These are phyloP conservation scores for Pangasius sanitwongsei DNA, from an alignment of 2,797 vertebrate genomes.

Conservation along the genomic window DNA sequence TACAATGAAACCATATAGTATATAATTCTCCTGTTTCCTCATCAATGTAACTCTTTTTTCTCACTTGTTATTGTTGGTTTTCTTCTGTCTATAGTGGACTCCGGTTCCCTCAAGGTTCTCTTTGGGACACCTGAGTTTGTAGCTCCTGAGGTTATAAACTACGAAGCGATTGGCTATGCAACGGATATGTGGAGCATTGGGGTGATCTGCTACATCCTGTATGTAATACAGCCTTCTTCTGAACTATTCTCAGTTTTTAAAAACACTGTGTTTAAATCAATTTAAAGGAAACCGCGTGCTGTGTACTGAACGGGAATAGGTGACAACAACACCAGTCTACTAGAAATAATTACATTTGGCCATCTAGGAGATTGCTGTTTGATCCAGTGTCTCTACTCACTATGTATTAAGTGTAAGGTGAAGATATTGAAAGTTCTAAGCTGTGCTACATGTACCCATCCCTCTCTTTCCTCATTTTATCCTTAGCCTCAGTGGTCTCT, in stretches of 20 bases:
- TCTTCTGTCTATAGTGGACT: slow-evolving; percentile 76
- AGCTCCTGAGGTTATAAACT: slow-evolving; percentile 98
- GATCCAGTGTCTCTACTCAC: neutral
- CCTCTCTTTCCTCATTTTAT: neutral
- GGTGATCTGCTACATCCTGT: slow-evolving; percentile 99
- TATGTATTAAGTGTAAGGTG: neutral
- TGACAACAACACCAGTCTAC: neutral
- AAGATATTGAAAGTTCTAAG: neutral
- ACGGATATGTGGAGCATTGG: slow-evolving; percentile 99
- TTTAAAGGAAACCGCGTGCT: neutral
- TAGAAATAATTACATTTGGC: neutral
- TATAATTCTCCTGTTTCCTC: neutral
- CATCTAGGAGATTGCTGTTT: neutral
- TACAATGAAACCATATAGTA: neutral
- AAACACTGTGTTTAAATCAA: neutral
- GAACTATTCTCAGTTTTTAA: neutral
- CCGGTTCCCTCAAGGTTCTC: slow-evolving; percentile 93
- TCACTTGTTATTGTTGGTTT: neutral
- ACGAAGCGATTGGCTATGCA: slow-evolving; percentile 93
- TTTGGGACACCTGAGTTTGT: slow-evolving; percentile 98
- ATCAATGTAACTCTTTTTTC: neutral
- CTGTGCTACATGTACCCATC: neutral
- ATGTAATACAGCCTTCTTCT: slow-evolving; percentile 67
- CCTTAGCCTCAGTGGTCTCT: slow-evolving; percentile 91
- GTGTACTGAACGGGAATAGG: neutral